Percentiles rank a stretch among this genome's conserved stretches.
These are phyloP conservation scores for Amphipyra berbera DNA, from an alignment of 2,888 invertebrate genomes.

Conservation along the genomic window DNA sequence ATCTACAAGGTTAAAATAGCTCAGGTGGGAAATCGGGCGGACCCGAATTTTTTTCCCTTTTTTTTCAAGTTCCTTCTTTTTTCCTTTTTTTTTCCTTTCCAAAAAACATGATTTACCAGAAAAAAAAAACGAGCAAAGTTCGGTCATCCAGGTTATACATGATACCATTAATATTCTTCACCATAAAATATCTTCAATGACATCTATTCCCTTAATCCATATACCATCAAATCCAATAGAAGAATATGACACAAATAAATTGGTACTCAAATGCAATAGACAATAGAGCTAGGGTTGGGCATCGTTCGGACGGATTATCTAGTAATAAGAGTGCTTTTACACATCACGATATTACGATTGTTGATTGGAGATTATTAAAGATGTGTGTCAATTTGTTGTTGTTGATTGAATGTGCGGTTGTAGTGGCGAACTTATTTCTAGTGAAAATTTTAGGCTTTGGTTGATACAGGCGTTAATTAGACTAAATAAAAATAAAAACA, in stretches of 20 bases:
- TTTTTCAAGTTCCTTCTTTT: no score
- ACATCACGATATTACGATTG: conserved; percentile 17
- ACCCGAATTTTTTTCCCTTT: no score
- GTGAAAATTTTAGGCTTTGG: no score
- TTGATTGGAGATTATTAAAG: conserved; percentile 32
- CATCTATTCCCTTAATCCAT: conserved; percentile 64
- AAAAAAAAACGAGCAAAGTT: no score
- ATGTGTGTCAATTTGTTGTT: background rate
- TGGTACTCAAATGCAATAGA: conserved; percentile 74
- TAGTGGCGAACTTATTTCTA: no score
- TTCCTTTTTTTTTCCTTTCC: no score
- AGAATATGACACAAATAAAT: conserved; percentile 82
- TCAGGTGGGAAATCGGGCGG: no score
- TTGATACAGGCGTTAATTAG: no score
- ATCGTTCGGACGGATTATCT: conserved; percentile 69
- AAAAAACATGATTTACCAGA: no score
- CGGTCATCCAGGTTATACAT: no score
- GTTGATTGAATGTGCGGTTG: background rate
- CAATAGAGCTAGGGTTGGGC: conserved; percentile 80
- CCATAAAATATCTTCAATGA: conserved; percentile 45
- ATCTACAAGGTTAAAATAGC: no score
- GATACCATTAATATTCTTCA: conserved; percentile 3
- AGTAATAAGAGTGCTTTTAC: conserved; percentile 58
- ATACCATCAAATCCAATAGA: conserved; percentile 77
- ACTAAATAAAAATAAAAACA: no score